Evolutionary conservation across 2,797 vertebrate genomes (phyloP).

Genomic region (Cygnus olor): DNA sequence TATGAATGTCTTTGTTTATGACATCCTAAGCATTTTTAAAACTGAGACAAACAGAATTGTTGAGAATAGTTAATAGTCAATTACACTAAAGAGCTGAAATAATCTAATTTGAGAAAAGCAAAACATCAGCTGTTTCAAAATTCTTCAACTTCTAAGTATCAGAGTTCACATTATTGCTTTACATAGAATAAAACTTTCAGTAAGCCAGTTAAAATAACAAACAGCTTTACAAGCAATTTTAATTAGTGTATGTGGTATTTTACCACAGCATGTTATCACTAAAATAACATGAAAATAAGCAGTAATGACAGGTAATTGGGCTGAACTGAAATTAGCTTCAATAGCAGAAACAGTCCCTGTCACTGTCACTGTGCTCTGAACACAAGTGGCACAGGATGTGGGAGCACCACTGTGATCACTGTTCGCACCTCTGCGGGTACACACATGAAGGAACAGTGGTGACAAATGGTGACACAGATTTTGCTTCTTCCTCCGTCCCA

Average conservation of each 20-base stretch:
- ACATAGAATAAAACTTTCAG: background rate
- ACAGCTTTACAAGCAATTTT: background rate
- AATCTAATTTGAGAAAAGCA: background rate
- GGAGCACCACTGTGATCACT: background rate
- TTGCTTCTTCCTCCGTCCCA: background rate
- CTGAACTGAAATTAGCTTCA: background rate
- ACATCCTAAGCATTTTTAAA: background rate
- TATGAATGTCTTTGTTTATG: background rate
- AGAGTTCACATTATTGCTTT: background rate
- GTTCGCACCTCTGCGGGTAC: background rate
- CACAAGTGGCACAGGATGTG: rapidly evolving
- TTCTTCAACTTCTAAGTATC: background rate
- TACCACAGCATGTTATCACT: background rate
- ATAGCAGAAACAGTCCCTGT: background rate
- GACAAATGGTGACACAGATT: rapidly evolving
- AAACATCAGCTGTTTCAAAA: background rate
- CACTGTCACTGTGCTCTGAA: background rate
- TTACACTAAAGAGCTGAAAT: background rate
- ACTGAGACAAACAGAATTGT: background rate
- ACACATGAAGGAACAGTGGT: background rate
- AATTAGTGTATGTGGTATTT: background rate
- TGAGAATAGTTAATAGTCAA: background rate
- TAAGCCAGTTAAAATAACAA: background rate
- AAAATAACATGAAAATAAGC: background rate
- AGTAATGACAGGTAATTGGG: background rate